These are phyloP conservation scores for Vulpes ferrilata DNA, from an alignment of 2,113 vertebrate species.

Conservation along the genomic window DNA sequence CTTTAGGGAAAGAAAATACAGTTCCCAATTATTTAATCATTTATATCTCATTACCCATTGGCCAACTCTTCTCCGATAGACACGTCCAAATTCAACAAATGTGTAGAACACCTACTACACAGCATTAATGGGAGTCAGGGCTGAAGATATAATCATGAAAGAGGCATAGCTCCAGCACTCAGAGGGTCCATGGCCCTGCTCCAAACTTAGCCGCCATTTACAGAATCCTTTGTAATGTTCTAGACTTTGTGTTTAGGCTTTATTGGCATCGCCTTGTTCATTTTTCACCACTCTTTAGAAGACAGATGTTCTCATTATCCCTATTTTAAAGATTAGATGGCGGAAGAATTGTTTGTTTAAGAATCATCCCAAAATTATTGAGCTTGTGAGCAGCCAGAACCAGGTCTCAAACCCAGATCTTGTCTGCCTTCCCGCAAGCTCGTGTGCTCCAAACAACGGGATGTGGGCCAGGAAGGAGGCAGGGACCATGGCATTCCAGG, in stretches of 20 bases:
- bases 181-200: background rate
- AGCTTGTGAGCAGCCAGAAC: background rate
- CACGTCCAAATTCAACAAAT: conserved; percentile 44
- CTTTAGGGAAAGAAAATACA: conserved; percentile 74
- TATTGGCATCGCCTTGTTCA: background rate
- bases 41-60: conserved; percentile 73
- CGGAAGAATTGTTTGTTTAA: background rate
- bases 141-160: conserved; percentile 29
- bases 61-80: conserved; percentile 39
- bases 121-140: background rate
- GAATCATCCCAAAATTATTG: background rate
- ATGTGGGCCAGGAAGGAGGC: background rate
- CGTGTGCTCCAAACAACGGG: background rate
- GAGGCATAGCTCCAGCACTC: background rate
- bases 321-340: background rate
- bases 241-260: background rate
- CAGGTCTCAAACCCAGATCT: background rate
- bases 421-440: background rate
- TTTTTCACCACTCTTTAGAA: background rate
- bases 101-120: background rate
- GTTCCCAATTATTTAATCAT: conserved; percentile 69
- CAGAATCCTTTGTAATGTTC: background rate
- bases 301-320: background rate
- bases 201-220: conserved; percentile 12
- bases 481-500: background rate